Percentiles rank a stretch among this genome's conserved stretches.
These are phyloP conservation scores for Eulacestoma nigropectus DNA, from an alignment of 2,113 vertebrate species.

Conservation along the genomic window DNA sequence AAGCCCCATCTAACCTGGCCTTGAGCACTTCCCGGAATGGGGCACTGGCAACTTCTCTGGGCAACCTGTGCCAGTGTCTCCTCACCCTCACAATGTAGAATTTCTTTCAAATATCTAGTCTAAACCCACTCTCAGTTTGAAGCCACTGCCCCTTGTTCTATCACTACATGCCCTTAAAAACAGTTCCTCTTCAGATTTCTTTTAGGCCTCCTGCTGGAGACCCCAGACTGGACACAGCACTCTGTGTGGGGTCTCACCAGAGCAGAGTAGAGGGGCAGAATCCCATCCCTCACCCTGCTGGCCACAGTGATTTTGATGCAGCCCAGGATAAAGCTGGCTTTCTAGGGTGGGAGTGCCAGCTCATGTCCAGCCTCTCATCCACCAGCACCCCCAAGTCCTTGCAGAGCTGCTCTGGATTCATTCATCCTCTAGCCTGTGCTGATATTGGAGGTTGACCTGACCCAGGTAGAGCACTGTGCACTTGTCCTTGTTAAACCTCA, in stretches of 20 bases:
- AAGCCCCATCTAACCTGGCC: neutral
- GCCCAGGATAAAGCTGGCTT: neutral
- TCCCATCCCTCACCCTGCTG: neutral
- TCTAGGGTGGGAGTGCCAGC: neutral
- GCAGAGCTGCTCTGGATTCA: neutral
- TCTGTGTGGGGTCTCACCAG: neutral
- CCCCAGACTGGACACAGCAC: neutral
- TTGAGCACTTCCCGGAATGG: neutral
- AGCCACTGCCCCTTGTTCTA: neutral
- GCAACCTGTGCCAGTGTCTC: neutral
- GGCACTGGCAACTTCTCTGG: neutral
- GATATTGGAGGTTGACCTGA: neutral
- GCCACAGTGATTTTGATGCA: rapidly evolving
- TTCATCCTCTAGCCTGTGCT: neutral
- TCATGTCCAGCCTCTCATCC: neutral
- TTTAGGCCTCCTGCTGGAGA: neutral
- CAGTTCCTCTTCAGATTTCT: neutral
- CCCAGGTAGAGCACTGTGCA: neutral
- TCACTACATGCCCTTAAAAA: neutral
- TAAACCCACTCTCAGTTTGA: neutral
- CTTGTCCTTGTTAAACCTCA: neutral
- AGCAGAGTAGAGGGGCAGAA: neutral
- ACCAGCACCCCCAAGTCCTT: neutral
- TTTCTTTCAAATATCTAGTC: neutral
- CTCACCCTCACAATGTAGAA: neutral